Evolutionary conservation across 2,113 vertebrate genomes (phyloP).

Genomic region (Arenaria interpres): DNA sequence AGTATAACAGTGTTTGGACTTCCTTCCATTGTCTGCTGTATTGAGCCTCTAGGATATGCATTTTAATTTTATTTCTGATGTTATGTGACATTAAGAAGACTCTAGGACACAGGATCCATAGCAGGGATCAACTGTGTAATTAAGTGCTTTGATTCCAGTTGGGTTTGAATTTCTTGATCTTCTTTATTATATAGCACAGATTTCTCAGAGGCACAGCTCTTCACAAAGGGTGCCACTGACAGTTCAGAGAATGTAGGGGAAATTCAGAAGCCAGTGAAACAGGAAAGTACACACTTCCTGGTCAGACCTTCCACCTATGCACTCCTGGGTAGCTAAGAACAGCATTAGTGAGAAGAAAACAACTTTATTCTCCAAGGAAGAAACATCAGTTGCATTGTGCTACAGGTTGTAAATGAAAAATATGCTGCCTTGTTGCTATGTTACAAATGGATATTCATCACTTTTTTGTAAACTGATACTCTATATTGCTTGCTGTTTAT

Average conservation of each 20-base stretch:
- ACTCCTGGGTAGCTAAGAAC: background rate
- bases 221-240: background rate
- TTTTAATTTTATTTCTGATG: background rate
- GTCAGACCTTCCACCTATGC: background rate
- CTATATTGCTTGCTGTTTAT: background rate
- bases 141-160: background rate
- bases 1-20: background rate
- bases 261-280: background rate
- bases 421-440: background rate
- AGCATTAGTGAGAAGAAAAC: background rate
- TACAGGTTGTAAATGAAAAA: background rate
- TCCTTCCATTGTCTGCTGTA: background rate
- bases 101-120: background rate
- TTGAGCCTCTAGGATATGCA: background rate
- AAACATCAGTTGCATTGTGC: background rate
- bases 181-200: background rate
- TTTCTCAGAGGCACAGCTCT: background rate
- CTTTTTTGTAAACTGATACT: background rate
- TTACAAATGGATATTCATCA: background rate
- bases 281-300: background rate
- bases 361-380: background rate
- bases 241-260: background rate
- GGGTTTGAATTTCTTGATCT: background rate
- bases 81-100: background rate
- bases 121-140: background rate